Conservation (phyloP, 2,113 vertebrate genomes). For the Bambusicola thoracicus region DNA sequence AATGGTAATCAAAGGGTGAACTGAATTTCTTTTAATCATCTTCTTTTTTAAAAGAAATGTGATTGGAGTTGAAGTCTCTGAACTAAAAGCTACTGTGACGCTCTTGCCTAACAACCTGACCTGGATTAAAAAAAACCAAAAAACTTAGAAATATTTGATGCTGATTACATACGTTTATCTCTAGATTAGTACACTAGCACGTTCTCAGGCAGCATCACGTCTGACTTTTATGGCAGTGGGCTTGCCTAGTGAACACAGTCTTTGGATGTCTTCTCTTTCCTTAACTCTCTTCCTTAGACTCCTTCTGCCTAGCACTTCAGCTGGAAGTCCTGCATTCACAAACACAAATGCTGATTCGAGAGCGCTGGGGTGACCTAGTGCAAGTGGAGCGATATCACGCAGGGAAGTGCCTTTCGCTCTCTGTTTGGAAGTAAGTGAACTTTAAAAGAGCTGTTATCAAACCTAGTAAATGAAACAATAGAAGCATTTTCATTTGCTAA, state of each 20-base stretch:
- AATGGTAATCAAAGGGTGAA: not conserved
- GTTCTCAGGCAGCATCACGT: not conserved
- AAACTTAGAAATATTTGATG: not conserved
- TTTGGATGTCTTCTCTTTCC: slow-evolving; percentile 51
- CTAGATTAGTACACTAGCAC: not conserved
- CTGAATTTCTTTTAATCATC: not conserved
- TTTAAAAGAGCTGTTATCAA: slow-evolving; percentile 11
- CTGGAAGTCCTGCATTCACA: slow-evolving; percentile 97
- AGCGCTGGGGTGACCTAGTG: slow-evolving; percentile 99
- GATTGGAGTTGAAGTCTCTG: not conserved
- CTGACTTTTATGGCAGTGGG: not conserved
- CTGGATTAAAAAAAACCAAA: not conserved
- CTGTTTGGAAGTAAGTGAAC: slow-evolving; percentile 96
- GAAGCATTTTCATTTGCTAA: not conserved
- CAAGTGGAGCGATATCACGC: slow-evolving; percentile 95
- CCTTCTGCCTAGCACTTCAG: slow-evolving; percentile 97
- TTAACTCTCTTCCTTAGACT: slow-evolving; percentile 88
- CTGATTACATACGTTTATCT: not conserved
- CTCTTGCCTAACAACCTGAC: not conserved
- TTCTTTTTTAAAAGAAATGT: not conserved
- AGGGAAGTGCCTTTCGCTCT: slow-evolving; percentile 93
- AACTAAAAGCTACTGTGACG: not conserved
- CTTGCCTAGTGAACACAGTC: not conserved
- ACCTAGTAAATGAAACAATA: not conserved
- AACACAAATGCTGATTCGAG: slow-evolving; percentile 93